Conservation (phyloP, 2,888 invertebrate genomes). For the Rhingia campestris region DNA sequence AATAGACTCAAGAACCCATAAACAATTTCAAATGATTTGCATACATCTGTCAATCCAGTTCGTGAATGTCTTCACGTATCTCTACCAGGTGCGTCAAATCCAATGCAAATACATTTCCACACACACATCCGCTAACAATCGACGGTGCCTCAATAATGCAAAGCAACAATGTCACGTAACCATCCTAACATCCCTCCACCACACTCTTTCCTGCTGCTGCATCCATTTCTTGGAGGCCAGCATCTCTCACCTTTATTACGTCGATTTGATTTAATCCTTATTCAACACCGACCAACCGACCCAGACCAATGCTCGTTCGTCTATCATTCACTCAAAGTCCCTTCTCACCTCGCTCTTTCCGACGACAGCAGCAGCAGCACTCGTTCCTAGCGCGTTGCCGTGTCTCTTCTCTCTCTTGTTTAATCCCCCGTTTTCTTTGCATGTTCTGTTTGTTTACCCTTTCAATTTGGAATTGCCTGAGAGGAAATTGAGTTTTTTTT, state of each 20-base stretch:
- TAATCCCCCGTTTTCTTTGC: slow-evolving; percentile 9
- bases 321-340: slow-evolving; percentile 58
- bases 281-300: slow-evolving; percentile 58
- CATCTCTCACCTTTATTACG: slow-evolving; percentile 65
- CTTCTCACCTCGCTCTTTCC: slow-evolving; percentile 9
- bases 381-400: slow-evolving; percentile 7
- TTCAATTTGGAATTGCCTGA: slow-evolving; percentile 58
- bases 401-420: slow-evolving; percentile 38
- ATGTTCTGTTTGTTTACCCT: slow-evolving; percentile 63
- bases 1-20: background rate
- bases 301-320: slow-evolving; percentile 33
- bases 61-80: background rate
- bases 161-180: slow-evolving; percentile 65
- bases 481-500: slow-evolving; percentile 56
- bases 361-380: background rate
- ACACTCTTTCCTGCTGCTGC: slow-evolving; percentile 2
- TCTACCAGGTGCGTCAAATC: background rate
- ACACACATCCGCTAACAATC: slow-evolving; percentile 29
- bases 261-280: slow-evolving; percentile 67
- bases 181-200: slow-evolving; percentile 40
- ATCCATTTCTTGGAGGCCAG: slow-evolving; percentile 13
- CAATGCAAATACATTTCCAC: background rate
- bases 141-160: slow-evolving; percentile 28
- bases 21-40: background rate
- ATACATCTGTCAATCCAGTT: background rate